Evolutionary conservation across 2,888 invertebrate genomes (phyloP), one percentile per base, ranked within the genome.

Genomic region (Synergus itoensis): DNA sequence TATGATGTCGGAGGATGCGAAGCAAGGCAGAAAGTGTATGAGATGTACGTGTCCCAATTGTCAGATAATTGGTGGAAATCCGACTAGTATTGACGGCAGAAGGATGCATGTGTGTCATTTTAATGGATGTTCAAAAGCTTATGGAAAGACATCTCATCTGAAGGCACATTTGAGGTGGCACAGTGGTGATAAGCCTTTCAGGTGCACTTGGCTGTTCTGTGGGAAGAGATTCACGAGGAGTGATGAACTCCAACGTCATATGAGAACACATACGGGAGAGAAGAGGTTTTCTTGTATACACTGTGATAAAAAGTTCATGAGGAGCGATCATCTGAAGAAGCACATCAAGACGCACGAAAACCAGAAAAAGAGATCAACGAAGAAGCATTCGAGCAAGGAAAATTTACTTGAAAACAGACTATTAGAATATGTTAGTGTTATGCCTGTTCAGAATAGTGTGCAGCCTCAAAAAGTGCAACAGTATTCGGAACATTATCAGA

Each of bases 161-260:
- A 98, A 98, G 92, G 98, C 98, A 0, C 98, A 98, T 91, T 93
- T 98, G 4, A 88, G 98, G 76, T 98, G 98, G 98, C 99, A 99
- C 90, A 97, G 97, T 0, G 98, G 98, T 0, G 98, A 98, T 90
- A 93, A 98, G 11, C 98, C 98, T 0, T 98, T 97, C 90, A 95
- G 96, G 0, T 98, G 98, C 92, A 95, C 95, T 90, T 97, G 97
- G 97, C 90, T 97, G 77, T 96, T 96, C 87, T 98, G 98, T 91
- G 97, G 97, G 8, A 98, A 98, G 91, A 93, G 96, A 4, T 98
- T 98, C 92, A 98, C 98, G 1, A 94, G 98, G 77, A 98, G 97
- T 53, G 98, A 98, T 90, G 98, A 98, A 90, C 93, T 98, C 48
- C 87, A 87, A 18, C 94, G 98, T 64, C 98, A 98, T 89, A 93